Percentiles rank a stretch among this genome's conserved stretches.
Evolutionary conservation across 2,888 invertebrate species (phyloP).

Genomic region (Orthosia gothica): DNA sequence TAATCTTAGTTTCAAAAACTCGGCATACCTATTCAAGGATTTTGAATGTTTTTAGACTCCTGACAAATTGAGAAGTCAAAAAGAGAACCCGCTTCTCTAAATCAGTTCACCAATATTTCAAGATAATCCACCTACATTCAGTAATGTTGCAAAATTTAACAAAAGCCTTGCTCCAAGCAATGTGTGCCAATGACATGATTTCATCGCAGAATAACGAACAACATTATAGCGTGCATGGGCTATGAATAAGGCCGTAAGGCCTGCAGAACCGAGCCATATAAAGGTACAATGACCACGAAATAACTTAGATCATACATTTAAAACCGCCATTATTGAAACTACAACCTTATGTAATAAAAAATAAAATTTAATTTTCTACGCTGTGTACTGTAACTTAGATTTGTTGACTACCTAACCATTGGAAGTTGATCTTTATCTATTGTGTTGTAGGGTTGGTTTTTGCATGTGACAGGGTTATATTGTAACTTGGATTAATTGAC

Average conservation of each 20-base stretch:
- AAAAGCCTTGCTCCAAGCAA: constrained; percentile 47
- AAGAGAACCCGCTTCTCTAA: background rate
- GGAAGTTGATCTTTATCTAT: constrained; percentile 23
- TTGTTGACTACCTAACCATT: background rate
- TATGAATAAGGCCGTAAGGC: constrained; percentile 48
- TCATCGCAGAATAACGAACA: constrained; percentile 51
- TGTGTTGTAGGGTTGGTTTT: background rate
- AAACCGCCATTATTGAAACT: constrained; percentile 5
- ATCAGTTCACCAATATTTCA: constrained; percentile 16
- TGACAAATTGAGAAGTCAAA: background rate
- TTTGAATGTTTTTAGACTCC: background rate
- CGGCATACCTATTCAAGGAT: background rate
- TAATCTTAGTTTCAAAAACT: no score
- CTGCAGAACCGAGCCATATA: constrained; percentile 59
- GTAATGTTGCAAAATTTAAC: constrained; percentile 39
- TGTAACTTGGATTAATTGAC: constrained; percentile 12
- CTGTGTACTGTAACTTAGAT: constrained; percentile 12
- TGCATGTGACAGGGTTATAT: background rate
- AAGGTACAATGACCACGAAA: constrained; percentile 68
- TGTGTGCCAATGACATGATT: constrained; percentile 60
- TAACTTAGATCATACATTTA: constrained; percentile 37
- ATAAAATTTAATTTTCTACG: constrained; percentile 29
- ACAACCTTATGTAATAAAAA: background rate
- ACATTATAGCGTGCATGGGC: constrained; percentile 47
- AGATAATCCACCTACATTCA: constrained; percentile 22